Percentiles rank a stretch among this genome's conserved stretches.
Evolutionary conservation across 2,113 vertebrate species (phyloP).

Genomic region (Paedocypris sp.): DNA sequence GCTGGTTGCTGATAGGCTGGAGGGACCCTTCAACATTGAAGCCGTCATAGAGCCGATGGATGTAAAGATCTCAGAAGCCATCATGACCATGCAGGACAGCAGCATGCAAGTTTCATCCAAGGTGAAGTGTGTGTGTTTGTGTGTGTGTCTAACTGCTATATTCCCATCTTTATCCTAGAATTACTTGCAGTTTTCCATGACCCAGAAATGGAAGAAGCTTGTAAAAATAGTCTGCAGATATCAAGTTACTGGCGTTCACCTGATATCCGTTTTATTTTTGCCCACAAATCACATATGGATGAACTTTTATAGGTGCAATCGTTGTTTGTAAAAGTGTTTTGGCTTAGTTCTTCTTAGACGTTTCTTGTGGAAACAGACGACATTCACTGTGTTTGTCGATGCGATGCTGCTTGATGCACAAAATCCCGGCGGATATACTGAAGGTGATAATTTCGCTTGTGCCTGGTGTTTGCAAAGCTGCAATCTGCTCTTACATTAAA

Average conservation of each 20-base stretch:
- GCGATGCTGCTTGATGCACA: constrained; percentile 18
- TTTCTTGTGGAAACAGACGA: too few species aligned
- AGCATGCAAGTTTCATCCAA: constrained; percentile 88
- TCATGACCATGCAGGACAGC: constrained; percentile 96
- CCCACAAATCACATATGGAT: too few species aligned
- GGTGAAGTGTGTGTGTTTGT: constrained; percentile 63
- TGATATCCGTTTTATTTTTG: too few species aligned
- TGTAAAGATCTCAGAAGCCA: constrained; percentile 95
- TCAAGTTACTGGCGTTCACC: too few species aligned
- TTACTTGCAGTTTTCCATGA: too few species aligned
- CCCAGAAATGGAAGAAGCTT: too few species aligned
- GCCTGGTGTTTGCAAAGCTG: constrained; percentile 9
- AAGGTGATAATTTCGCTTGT: neutral
- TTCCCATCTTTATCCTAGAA: neutral
- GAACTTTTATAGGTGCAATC: too few species aligned
- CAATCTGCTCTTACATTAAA: constrained; percentile 16
- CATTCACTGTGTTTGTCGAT: too few species aligned
- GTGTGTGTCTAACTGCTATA: too few species aligned
- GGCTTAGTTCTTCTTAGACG: too few species aligned
- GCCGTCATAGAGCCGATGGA: constrained; percentile 89
- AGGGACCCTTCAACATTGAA: constrained; percentile 93
- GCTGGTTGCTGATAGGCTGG: constrained; percentile 85
- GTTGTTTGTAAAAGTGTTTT: too few species aligned
- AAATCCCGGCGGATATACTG: constrained; percentile 14
- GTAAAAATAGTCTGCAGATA: too few species aligned